These are phyloP conservation scores for Gopherus flavomarginatus DNA, from an alignment of 2,113 vertebrate species.

Conservation along the genomic window DNA sequence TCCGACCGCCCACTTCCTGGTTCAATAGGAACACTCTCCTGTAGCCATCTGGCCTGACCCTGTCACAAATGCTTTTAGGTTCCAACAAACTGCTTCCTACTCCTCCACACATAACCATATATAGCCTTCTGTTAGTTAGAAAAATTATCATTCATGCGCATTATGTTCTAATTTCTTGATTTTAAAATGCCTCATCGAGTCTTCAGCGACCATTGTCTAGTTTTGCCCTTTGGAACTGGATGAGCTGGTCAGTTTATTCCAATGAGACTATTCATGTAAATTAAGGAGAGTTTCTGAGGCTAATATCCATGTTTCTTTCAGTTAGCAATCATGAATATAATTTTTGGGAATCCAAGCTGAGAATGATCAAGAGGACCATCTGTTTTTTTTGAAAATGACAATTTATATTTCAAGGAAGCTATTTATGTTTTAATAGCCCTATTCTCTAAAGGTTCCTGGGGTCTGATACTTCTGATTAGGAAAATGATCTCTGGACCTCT, in stretches of 20 bases:
- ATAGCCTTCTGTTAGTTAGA: not conserved
- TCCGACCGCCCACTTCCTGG: too few relatives aligned
- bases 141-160: not conserved
- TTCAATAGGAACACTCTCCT: too few relatives aligned
- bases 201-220: not conserved
- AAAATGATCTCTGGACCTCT: slow-evolving; percentile 42
- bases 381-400: slow-evolving; percentile 33
- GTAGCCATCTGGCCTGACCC: too few relatives aligned
- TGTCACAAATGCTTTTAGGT: not conserved
- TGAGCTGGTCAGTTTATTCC: not conserved
- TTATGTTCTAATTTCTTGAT: not conserved
- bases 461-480: slow-evolving; percentile 48
- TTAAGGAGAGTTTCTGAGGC: not conserved
- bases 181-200: not conserved
- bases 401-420: slow-evolving; percentile 52
- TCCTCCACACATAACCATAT: not conserved
- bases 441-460: slow-evolving; percentile 30
- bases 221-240: not conserved
- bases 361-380: slow-evolving; percentile 26
- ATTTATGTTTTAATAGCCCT: slow-evolving; percentile 43
- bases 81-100: not conserved
- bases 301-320: slow-evolving; percentile 12
- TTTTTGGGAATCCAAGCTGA: not conserved
- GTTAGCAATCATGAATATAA: not conserved
- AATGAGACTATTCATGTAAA: not conserved